Percentiles rank a stretch among this genome's conserved stretches.
phyloP scores from a whole-genome alignment of 2,888 invertebrate genomes.

The Caenorhabditis virilis region DNA sequence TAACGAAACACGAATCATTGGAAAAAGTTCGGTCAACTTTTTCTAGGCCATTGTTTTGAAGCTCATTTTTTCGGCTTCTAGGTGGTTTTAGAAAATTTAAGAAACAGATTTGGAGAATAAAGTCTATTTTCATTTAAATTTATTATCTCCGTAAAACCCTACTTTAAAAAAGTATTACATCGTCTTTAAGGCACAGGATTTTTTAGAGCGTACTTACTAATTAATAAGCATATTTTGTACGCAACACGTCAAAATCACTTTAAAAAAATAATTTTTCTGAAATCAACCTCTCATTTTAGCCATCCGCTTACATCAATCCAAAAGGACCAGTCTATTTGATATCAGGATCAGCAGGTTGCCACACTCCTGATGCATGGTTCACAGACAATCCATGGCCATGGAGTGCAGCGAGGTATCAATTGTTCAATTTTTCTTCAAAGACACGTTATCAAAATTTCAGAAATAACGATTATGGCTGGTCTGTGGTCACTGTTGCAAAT shows the following conservation, averaged over 20 bases:
- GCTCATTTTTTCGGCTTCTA: background rate
- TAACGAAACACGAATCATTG: too few species aligned
- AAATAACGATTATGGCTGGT: conserved; percentile 84
- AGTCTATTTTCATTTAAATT: too few species aligned
- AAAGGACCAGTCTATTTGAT: conserved; percentile 87
- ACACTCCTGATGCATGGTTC: conserved; percentile 49
- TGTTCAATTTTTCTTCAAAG: background rate
- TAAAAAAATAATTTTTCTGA: conserved; percentile 46
- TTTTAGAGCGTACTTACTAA: too few species aligned
- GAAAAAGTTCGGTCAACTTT: too few species aligned
- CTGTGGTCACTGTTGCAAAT: conserved; percentile 79
- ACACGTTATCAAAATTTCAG: conserved; percentile 14
- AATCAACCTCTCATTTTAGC: conserved; percentile 63
- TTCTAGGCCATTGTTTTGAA: background rate
- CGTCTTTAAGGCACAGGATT: too few species aligned
- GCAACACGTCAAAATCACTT: too few species aligned
- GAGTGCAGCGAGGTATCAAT: conserved; percentile 46
- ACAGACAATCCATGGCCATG: conserved; percentile 45
- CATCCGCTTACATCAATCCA: conserved; percentile 78
- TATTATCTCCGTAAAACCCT: too few species aligned
- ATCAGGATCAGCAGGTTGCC: conserved; percentile 79
- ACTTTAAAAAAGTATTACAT: too few species aligned
- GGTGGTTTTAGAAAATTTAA: too few species aligned
- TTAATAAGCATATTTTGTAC: too few species aligned
- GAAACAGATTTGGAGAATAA: too few species aligned